Evolutionary conservation across 2,888 invertebrate genomes (phyloP).

Genomic region (Pyrgus malvae): DNA sequence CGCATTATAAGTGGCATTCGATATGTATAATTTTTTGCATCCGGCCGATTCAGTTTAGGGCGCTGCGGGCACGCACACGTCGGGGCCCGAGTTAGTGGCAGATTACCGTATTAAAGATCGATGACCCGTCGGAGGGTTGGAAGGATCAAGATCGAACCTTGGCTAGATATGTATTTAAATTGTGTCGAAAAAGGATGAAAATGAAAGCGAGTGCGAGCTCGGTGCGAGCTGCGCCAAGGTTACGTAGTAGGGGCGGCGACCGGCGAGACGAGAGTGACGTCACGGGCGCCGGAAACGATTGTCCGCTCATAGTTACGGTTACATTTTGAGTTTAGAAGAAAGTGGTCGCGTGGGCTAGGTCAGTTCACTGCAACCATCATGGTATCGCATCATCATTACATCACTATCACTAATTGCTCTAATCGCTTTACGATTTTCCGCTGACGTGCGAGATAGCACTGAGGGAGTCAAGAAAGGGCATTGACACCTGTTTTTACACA

Average conservation of each 20-base stretch:
- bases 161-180: constrained; percentile 21
- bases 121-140: constrained; percentile 16
- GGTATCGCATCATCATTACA: constrained; percentile 17
- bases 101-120: constrained; percentile 32
- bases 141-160: neutral
- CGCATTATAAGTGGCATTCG: constrained; percentile 70
- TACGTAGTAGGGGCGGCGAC: constrained; percentile 74
- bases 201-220: constrained; percentile 52
- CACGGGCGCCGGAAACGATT: constrained; percentile 80
- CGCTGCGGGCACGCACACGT: constrained; percentile 43
- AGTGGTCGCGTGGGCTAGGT: constrained; percentile 75
- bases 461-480: too few relatives aligned
- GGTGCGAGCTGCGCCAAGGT: constrained; percentile 57
- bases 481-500: constrained; percentile 3
- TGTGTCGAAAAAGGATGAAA: constrained; percentile 57
- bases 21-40: constrained; percentile 71
- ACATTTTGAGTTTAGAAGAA: constrained; percentile 80
- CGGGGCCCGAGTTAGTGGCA: constrained; percentile 24
- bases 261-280: constrained; percentile 66
- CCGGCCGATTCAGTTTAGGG: constrained; percentile 55
- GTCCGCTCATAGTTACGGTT: constrained; percentile 78
- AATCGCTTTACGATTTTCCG: neutral
- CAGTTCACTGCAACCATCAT: constrained; percentile 51
- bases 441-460: neutral
- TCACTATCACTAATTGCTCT: neutral